These are phyloP conservation scores for Coenobita brevimanus DNA, from an alignment of 1,140 invertebrate genomes.

Conservation along the genomic window DNA sequence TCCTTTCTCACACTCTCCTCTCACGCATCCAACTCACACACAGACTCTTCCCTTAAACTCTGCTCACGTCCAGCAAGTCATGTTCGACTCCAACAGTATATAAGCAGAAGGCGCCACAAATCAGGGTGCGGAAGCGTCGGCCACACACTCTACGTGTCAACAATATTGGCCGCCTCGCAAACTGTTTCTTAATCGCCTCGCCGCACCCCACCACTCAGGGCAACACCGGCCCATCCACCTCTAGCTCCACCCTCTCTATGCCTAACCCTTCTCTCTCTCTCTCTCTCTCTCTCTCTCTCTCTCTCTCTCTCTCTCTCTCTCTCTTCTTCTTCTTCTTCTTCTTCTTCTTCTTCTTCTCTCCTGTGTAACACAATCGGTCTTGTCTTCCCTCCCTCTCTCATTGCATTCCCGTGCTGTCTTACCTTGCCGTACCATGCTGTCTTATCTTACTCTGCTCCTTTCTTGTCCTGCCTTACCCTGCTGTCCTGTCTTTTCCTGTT, in stretches of 20 bases:
- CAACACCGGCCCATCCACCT: neutral
- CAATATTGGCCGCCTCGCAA: slow-evolving; percentile 31
- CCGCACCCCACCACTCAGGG: neutral
- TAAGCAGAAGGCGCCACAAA: slow-evolving; percentile 24
- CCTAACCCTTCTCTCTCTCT: slow-evolving; percentile 9
- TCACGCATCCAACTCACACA: neutral
- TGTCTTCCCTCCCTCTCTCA: neutral
- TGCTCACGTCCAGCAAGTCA: neutral
- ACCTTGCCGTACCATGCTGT: neutral
- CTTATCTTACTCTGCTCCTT: too few relatives aligned
- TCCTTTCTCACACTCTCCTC: too few relatives aligned
- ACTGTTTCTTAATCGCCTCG: slow-evolving; percentile 27
- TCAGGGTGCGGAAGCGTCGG: slow-evolving; percentile 1
- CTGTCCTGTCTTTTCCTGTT: too few relatives aligned
- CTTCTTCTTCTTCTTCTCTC: slow-evolving; percentile 1
- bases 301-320: slow-evolving; percentile 2
- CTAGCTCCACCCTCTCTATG: neutral
- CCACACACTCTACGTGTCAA: slow-evolving; percentile 46
- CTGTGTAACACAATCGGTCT: neutral
- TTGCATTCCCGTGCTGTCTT: neutral
- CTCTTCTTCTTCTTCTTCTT: neutral
- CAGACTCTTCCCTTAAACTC: neutral
- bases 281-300: neutral
- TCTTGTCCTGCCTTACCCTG: too few relatives aligned
- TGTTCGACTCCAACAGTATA: neutral